phyloP scores from a whole-genome alignment of 2,888 invertebrate genomes.

The Philaethria dido region DNA sequence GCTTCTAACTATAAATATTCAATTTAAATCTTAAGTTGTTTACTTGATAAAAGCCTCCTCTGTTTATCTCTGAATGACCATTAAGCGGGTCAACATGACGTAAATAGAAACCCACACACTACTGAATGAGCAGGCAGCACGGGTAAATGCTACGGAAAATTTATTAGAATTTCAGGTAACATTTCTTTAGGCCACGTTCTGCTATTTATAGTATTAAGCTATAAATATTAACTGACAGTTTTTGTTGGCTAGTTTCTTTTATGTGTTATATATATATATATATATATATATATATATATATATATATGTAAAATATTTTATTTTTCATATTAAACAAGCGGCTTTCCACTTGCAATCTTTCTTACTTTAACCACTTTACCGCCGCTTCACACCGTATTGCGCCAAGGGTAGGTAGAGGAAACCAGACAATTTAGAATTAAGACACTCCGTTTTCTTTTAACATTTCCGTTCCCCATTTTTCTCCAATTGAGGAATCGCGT shows the following conservation, averaged over 20 bases:
- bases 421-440: too few species aligned
- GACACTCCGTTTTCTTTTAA: too few species aligned
- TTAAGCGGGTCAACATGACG: slow-evolving; percentile 23
- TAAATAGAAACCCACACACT: slow-evolving; percentile 17
- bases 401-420: too few species aligned
- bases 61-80: slow-evolving; percentile 22
- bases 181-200: not conserved
- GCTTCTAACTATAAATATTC: slow-evolving; percentile 3
- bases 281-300: too few species aligned
- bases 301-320: too few species aligned
- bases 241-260: not conserved
- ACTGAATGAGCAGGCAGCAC: not conserved
- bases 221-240: not conserved
- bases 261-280: too few species aligned
- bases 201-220: not conserved
- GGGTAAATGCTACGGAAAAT: not conserved
- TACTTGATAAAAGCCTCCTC: slow-evolving; percentile 8
- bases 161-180: slow-evolving; percentile 7
- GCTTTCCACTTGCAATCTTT: too few species aligned
- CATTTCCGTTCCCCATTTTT: too few species aligned
- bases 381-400: too few species aligned
- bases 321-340: too few species aligned
- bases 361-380: too few species aligned
- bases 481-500: too few species aligned
- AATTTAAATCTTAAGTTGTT: slow-evolving; percentile 11